A percentile compares a stretch with the other conserved stretches of the same genome.
Conservation (phyloP, 35 echinoderm and acorn worm species). For the Nesometra sesokonis region DNA sequence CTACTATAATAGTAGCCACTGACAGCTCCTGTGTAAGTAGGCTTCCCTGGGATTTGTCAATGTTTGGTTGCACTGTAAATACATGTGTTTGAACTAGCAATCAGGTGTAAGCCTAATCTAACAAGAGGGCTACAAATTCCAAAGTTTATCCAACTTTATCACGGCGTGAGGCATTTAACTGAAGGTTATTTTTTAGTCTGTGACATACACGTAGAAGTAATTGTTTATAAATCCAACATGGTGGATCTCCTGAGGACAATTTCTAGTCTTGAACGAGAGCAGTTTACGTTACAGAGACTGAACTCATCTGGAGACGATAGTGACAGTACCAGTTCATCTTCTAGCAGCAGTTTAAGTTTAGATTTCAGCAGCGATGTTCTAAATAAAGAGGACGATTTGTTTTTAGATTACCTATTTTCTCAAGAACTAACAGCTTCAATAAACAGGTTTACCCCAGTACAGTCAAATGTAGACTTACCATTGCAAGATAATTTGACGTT, state of each 20-base stretch:
- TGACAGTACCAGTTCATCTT: conserved; percentile 36
- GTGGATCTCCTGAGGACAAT: conserved; percentile 78
- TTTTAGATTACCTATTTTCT: conserved; percentile 95
- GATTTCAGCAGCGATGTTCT: conserved; percentile 21
- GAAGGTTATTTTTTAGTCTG: too few relatives aligned
- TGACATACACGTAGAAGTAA: too few relatives aligned
- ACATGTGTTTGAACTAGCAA: neutral
- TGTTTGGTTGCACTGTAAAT: neutral
- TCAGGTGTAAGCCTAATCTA: neutral
- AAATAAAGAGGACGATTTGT: conserved; percentile 56
- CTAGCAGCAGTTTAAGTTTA: conserved; percentile 14
- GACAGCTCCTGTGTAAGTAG: neutral
- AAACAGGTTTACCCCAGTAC: neutral
- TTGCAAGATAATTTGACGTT: conserved; percentile 9
- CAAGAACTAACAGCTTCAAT: conserved; percentile 53
- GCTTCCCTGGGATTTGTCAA: neutral
- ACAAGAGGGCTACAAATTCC: neutral
- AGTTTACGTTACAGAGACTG: conserved; percentile 68
- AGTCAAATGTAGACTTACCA: neutral
- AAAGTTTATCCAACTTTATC: neutral
- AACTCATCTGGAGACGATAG: conserved; percentile 57
- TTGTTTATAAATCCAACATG: conserved; percentile 17
- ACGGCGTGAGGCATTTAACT: too few relatives aligned
- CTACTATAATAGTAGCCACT: too few relatives aligned
- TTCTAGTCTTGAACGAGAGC: conserved; percentile 83